Conservation (phyloP, 2,888 invertebrate genomes). For the Apodemia duryi region DNA sequence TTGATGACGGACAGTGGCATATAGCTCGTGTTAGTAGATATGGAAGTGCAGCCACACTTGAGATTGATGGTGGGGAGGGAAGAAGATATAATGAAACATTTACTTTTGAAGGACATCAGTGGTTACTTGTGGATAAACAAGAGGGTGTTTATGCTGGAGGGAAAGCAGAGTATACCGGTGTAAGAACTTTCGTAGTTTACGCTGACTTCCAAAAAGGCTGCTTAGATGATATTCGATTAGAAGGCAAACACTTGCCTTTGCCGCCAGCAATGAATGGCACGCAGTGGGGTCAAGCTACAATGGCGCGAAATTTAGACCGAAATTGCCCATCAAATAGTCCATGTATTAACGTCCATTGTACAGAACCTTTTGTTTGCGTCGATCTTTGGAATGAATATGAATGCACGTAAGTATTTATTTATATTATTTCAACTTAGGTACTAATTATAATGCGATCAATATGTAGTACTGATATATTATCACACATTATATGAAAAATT, state of each 20-base stretch:
- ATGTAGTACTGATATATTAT: not conserved
- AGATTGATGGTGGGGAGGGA: constrained; percentile 97
- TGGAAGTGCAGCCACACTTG: constrained; percentile 94
- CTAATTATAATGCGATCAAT: not conserved
- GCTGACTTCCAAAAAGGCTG: constrained; percentile 96
- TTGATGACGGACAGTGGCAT: constrained; percentile 98
- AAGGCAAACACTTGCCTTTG: constrained; percentile 96
- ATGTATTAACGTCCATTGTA: constrained; percentile 95
- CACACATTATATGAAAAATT: too few species aligned
- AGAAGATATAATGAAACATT: constrained; percentile 95
- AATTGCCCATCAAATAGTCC: constrained; percentile 97
- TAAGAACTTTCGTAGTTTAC: constrained; percentile 95
- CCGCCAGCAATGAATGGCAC: constrained; percentile 97
- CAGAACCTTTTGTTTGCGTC: constrained; percentile 95
- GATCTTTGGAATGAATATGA: constrained; percentile 99
- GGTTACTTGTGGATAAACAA: constrained; percentile 94
- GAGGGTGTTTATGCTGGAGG: constrained; percentile 97
- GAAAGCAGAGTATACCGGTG: constrained; percentile 96
- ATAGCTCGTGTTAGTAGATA: constrained; percentile 94
- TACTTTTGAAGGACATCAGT: constrained; percentile 93
- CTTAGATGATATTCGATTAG: constrained; percentile 86
- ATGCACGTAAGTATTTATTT: constrained; percentile 91
- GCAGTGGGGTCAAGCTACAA: constrained; percentile 97
- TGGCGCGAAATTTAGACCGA: constrained; percentile 93
- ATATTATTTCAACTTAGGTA: not conserved